These are phyloP conservation scores for Engystomops pustulosus DNA, from an alignment of 2,113 vertebrate species.

Conservation along the genomic window DNA sequence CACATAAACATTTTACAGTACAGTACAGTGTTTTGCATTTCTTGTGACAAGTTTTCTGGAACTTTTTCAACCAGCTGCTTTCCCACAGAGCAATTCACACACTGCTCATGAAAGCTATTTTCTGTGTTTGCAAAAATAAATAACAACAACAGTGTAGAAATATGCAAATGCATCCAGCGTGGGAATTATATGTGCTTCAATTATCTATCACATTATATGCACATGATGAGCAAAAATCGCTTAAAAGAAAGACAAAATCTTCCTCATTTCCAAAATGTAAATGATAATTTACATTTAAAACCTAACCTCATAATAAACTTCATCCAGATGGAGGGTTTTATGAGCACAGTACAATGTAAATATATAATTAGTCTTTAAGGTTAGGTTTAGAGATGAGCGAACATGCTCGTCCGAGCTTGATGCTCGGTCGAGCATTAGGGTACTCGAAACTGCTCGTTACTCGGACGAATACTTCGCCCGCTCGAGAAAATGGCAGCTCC, in stretches of 20 bases:
- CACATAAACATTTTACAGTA: conserved; percentile 26
- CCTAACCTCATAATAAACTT: neutral
- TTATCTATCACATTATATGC: neutral
- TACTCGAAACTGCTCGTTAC: too few relatives aligned
- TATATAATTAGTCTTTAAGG: neutral
- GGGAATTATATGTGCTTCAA: conserved; percentile 24
- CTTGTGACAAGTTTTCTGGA: conserved; percentile 35
- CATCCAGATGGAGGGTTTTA: neutral
- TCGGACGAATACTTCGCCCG: too few relatives aligned
- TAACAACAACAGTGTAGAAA: conserved; percentile 36
- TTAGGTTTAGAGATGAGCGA: too few relatives aligned
- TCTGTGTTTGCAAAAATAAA: conserved; percentile 38
- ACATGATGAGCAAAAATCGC: neutral
- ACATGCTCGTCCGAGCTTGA: too few relatives aligned
- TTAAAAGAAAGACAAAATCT: conserved; percentile 11
- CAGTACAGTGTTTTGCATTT: conserved; percentile 38
- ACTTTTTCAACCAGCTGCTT: conserved; percentile 47
- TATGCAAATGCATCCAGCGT: conserved; percentile 18
- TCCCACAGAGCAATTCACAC: conserved; percentile 44
- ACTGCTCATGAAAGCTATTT: conserved; percentile 30
- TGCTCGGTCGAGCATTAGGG: too few relatives aligned
- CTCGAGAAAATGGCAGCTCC: too few relatives aligned
- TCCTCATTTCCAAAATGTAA: neutral
- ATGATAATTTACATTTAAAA: neutral
- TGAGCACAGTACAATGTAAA: neutral